These are phyloP conservation scores for Hystrix cristata DNA, from an alignment of 2,113 vertebrate genomes.

Conservation along the genomic window DNA sequence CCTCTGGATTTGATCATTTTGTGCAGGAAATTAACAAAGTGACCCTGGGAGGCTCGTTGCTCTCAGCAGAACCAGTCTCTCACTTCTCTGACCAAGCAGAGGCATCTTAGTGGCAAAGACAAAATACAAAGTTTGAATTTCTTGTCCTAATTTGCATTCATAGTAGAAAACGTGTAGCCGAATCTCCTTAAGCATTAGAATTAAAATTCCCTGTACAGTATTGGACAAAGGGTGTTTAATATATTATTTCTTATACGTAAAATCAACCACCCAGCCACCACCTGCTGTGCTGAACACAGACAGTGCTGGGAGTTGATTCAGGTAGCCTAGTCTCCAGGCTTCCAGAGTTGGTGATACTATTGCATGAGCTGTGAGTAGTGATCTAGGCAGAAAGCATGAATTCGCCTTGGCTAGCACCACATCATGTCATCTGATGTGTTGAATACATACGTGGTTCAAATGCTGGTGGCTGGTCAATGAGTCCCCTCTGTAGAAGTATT, in stretches of 20 bases:
- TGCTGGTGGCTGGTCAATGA: background rate
- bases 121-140: background rate
- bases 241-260: background rate
- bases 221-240: background rate
- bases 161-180: conserved; percentile 29
- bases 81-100: conserved; percentile 1
- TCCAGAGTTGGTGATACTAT: background rate
- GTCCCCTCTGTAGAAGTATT: background rate
- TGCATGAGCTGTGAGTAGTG: background rate
- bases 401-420: background rate
- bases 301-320: background rate
- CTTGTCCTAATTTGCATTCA: background rate
- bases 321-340: background rate
- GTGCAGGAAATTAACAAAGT: conserved; percentile 46
- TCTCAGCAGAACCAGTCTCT: background rate
- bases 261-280: background rate
- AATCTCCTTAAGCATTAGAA: background rate
- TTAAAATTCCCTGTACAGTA: background rate
- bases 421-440: background rate
- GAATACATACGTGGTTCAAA: accelerated
- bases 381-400: background rate
- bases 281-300: background rate
- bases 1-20: conserved; percentile 9
- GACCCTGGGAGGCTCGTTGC: background rate
- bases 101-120: background rate